Evolutionary conservation across 2,113 vertebrate genomes (phyloP), one percentile per base, ranked within the genome.

Genomic region (Maylandia zebra): DNA sequence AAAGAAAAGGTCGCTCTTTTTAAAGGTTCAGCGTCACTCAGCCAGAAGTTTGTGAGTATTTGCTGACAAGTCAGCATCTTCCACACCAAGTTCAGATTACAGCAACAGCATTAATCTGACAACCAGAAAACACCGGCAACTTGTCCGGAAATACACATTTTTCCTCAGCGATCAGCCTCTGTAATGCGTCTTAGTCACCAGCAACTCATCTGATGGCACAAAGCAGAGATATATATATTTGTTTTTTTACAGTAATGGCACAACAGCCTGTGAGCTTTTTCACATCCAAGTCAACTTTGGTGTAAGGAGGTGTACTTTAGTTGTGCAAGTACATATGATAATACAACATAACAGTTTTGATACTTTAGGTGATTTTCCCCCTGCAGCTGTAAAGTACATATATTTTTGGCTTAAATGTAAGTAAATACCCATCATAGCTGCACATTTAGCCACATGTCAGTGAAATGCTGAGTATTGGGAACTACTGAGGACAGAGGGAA

Each of bases 31-130:
- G 12, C 2, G 2, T 41, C 66, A 24, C n/a, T 24, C n/a, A 43
- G 22, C 66, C 12, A 0, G 38, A 24, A 16, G 8, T 71, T 71
- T 43, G 2, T n/a, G 19, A 69, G 64, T 24, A 14, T 43, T 71
- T 10, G 38, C n/a, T 16, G 38, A 43, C n/a, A 71, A 71, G 66
- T 71, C 7, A 24, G 36, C 38, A 24, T 43, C 8, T 71, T 43
- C n/a, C 8, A 43, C 38, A 43, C n/a, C 1, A 43, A 71, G 1
- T 43, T 43, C n/a, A 43, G 66, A 16, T 2, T 24, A 43, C 3
- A 16, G 5, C 0, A 3, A 19, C 12, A 0, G 61, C 61, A 66
- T 66, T 0, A n/a, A 43, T 10, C n/a, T 4, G 66, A 41, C n/a
- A 69, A 8, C 38, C 38, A 16, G 22, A 43, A 74, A 43, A 16